Percentiles rank a stretch among this genome's conserved stretches.
Evolutionary conservation across 1,140 invertebrate species (phyloP).

Genomic region (Antheraea mylitta): DNA sequence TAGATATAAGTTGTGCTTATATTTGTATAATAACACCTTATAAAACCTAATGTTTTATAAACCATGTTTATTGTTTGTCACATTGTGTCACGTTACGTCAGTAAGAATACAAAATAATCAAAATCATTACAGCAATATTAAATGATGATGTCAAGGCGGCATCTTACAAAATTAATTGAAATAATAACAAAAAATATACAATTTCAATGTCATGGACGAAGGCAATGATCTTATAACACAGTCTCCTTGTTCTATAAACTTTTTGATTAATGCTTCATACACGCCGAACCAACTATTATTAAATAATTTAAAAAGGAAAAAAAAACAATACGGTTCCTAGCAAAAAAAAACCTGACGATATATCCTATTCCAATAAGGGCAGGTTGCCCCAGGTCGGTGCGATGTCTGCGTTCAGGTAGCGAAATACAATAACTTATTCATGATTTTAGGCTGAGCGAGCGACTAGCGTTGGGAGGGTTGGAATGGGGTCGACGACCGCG

Average conservation of each 20-base stretch:
- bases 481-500: conserved; percentile 59
- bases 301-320: background rate
- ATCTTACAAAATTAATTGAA: too few relatives aligned
- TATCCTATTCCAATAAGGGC: conserved; percentile 18
- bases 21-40: too few relatives aligned
- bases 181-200: too few relatives aligned
- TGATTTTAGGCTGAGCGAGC: conserved; percentile 37
- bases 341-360: background rate
- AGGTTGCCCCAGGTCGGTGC: conserved; percentile 70
- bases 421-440: conserved; percentile 68
- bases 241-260: background rate
- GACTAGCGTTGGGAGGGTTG: conserved; percentile 39
- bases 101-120: too few relatives aligned
- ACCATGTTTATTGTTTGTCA: too few relatives aligned
- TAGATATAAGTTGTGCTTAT: too few relatives aligned
- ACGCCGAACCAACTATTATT: background rate
- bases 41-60: too few relatives aligned
- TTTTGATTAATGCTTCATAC: background rate
- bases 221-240: background rate
- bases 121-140: too few relatives aligned
- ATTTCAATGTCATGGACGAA: background rate
- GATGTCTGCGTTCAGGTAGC: conserved; percentile 40
- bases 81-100: too few relatives aligned
- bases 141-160: too few relatives aligned
- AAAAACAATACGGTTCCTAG: background rate